Percentiles rank a stretch among this genome's conserved stretches.
Conservation (phyloP, 2,113 vertebrate species). For the Engystomops pustulosus region DNA sequence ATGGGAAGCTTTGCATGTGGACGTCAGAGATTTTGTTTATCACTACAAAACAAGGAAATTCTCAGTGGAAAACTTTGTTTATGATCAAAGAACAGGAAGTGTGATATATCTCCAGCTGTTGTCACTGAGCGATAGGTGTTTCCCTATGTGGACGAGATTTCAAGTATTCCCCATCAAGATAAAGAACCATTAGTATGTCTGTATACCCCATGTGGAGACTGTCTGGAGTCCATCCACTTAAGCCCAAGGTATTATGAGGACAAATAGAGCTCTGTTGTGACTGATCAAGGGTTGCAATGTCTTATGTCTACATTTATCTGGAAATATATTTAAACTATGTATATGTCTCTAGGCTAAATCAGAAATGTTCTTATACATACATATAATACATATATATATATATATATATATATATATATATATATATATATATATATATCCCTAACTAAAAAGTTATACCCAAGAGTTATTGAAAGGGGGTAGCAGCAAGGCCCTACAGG, state of each 20-base stretch:
- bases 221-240: conserved; percentile 10
- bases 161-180: not conserved
- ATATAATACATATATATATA: too few relatives aligned
- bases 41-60: conserved; percentile 26
- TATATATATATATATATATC: too few relatives aligned
- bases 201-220: conserved; percentile 25
- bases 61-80: conserved; percentile 29
- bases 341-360: not conserved
- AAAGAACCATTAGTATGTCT: not conserved
- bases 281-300: not conserved
- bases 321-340: not conserved
- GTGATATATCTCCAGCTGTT: conserved; percentile 38
- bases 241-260: conserved; percentile 23
- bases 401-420: too few relatives aligned
- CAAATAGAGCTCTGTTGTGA: conserved; percentile 24
- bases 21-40: conserved; percentile 39
- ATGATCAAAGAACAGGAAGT: conserved; percentile 51
- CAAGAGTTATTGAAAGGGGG: too few relatives aligned
- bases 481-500: too few relatives aligned
- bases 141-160: conserved; percentile 6
- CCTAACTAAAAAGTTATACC: too few relatives aligned
- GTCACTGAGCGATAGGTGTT: not conserved
- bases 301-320: not conserved
- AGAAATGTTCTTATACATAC: not conserved
- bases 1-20: not conserved